A percentile compares a stretch with the other conserved stretches of the same genome.
phyloP scores from a whole-genome alignment of 2,113 vertebrate genomes.

The Motacilla tschutschensis region DNA sequence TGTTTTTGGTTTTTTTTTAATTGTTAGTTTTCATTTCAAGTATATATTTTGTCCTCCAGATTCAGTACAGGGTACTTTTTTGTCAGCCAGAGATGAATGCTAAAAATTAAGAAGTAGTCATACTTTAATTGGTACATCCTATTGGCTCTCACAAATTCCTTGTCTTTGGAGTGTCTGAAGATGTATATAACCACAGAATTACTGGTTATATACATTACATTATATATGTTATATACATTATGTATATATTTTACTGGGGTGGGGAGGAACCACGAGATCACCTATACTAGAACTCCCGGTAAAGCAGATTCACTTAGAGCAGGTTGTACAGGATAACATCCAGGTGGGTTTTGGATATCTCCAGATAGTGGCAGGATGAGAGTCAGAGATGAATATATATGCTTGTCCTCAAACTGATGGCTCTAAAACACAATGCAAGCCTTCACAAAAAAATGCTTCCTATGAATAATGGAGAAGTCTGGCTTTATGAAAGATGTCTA shows the following conservation, averaged over 20 bases:
- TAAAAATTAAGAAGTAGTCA: background rate
- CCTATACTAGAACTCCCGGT: background rate
- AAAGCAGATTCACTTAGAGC: background rate
- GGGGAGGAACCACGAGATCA: rapidly evolving
- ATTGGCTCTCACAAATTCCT: background rate
- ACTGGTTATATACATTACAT: background rate
- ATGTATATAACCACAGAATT: background rate
- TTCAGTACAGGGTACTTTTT: background rate
- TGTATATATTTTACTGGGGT: background rate
- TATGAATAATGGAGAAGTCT: slow-evolving; percentile 13
- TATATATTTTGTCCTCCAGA: background rate
- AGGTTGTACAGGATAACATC: background rate
- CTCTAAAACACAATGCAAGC: background rate
- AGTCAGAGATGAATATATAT: background rate
- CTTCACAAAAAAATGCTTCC: background rate
- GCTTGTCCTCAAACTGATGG: background rate
- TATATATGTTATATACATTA: background rate
- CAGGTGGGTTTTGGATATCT: background rate
- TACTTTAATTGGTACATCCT: background rate
- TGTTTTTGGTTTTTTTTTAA: background rate
- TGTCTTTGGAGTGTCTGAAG: background rate
- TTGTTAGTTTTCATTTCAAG: background rate
- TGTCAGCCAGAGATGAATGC: background rate
- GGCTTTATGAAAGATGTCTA: slow-evolving; percentile 6
- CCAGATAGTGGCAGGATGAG: background rate